These are phyloP conservation scores for Diaprepes abbreviatus DNA, from an alignment of 2,888 invertebrate species.

Conservation along the genomic window DNA sequence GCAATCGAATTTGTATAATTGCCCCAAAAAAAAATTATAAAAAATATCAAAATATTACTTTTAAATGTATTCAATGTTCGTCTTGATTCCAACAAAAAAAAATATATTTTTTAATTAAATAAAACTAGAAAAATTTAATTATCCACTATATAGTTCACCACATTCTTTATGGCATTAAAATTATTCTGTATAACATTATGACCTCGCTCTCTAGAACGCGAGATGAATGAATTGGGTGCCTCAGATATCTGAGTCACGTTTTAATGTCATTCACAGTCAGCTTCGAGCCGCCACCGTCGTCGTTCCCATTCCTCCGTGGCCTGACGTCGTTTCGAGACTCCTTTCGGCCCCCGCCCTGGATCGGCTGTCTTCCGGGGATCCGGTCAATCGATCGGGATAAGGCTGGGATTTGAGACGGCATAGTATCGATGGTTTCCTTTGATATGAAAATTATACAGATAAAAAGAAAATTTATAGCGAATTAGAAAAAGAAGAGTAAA, in stretches of 20 bases:
- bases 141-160: not conserved
- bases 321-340: slow-evolving; percentile 1
- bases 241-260: slow-evolving; percentile 21
- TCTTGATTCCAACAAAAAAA: too few species aligned
- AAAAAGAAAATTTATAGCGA: not conserved
- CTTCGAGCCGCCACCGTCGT: slow-evolving; percentile 13
- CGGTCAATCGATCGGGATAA: slow-evolving; percentile 19
- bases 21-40: too few species aligned
- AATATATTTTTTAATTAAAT: not conserved
- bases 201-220: slow-evolving; percentile 6
- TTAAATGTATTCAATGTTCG: too few species aligned
- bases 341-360: slow-evolving; percentile 8
- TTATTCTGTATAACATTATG: not conserved
- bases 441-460: not conserved
- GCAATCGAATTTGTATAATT: too few species aligned
- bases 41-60: too few species aligned
- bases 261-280: slow-evolving; percentile 30
- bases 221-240: slow-evolving; percentile 19
- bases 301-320: slow-evolving; percentile 8
- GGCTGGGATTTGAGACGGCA: not conserved
- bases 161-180: not conserved
- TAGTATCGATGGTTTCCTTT: not conserved
- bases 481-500: not conserved
- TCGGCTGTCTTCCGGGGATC: slow-evolving; percentile 4
- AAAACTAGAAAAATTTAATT: not conserved